Evolutionary conservation across 2,113 vertebrate species (phyloP).

Genomic region (Mobula hypostoma): DNA sequence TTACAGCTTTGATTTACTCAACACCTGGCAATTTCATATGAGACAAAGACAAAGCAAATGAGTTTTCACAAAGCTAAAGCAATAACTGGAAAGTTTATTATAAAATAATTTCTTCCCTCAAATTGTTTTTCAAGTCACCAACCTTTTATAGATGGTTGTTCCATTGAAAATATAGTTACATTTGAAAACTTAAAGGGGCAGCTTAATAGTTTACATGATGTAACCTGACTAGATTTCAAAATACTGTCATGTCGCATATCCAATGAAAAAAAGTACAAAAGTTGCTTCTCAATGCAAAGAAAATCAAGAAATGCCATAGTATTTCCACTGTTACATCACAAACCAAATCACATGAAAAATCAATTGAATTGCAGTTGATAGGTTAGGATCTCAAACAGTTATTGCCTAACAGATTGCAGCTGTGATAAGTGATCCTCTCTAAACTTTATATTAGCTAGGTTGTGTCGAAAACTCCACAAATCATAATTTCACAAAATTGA

Average conservation of each 20-base stretch:
- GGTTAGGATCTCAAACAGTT: conserved; percentile 19
- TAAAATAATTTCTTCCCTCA: conserved; percentile 19
- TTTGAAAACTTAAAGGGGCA: not conserved
- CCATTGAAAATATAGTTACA: not conserved
- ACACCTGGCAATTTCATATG: not conserved
- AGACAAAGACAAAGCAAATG: conserved; percentile 1
- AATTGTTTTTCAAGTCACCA: not conserved
- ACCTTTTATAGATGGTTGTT: not conserved
- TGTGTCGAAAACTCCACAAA: not conserved
- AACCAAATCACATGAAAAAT: not conserved
- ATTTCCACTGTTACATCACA: conserved; percentile 21
- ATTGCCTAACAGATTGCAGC: not conserved
- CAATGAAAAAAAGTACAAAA: conserved; percentile 33
- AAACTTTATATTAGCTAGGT: not conserved
- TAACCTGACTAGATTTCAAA: conserved; percentile 11
- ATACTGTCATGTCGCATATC: conserved; percentile 31
- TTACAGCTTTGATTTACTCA: conserved; percentile 32
- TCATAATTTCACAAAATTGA: not conserved
- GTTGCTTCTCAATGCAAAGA: conserved; percentile 10
- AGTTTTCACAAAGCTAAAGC: conserved; percentile 24
- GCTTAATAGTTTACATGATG: not conserved
- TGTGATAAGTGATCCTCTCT: not conserved
- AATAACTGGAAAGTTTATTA: conserved; percentile 10
- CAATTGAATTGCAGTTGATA: not conserved
- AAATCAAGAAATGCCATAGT: not conserved